phyloP scores from a whole-genome alignment of 2,888 invertebrate species.

The Podabrus alpinus region DNA sequence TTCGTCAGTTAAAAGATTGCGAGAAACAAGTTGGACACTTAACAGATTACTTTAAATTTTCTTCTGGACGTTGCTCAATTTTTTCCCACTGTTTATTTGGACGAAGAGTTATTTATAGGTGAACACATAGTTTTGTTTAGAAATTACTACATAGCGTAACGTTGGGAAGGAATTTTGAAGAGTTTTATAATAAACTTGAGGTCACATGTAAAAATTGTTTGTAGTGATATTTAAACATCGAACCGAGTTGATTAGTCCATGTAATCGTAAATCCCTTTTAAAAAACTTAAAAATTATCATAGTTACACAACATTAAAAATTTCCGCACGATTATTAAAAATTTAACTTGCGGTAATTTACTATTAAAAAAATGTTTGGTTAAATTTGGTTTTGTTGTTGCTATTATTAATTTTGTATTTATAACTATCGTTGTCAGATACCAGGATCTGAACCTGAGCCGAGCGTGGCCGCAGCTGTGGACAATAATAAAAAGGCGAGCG shows the following conservation, averaged over 20 bases:
- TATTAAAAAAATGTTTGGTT: neutral
- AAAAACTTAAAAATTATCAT: neutral
- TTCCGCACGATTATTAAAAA: neutral
- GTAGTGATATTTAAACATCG: neutral
- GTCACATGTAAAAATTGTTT: neutral
- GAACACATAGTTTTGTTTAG: neutral
- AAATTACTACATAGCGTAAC: neutral
- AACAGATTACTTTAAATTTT: neutral
- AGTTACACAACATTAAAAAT: neutral
- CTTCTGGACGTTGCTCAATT: neutral
- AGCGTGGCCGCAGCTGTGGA: conserved; percentile 26
- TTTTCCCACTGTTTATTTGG: neutral
- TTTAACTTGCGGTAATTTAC: neutral
- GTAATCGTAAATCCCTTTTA: conserved; percentile 6
- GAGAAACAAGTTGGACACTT: neutral
- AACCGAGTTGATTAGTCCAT: conserved; percentile 13
- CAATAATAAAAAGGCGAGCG: conserved; percentile 33
- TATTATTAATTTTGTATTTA: conserved; percentile 28
- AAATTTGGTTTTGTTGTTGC: neutral
- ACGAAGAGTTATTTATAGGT: neutral
- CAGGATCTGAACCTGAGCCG: conserved; percentile 33
- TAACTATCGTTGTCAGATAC: conserved; percentile 33
- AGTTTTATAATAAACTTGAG: neutral
- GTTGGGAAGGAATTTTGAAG: neutral
- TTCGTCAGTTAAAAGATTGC: neutral